Conservation (phyloP, 2,888 invertebrate genomes). For the Protonemura montana region DNA sequence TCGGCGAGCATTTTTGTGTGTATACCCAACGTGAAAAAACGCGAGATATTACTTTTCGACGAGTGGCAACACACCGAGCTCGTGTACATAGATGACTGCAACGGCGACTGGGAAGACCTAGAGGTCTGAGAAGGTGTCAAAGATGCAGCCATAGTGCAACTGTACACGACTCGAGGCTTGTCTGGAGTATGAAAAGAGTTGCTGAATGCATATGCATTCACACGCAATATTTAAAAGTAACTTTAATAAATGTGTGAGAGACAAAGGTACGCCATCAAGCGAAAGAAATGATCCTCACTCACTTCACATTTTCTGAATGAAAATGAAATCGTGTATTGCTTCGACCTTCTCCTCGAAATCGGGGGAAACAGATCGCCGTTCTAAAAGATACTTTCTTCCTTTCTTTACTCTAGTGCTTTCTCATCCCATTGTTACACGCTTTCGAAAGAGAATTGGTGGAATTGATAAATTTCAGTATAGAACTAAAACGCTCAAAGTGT, state of each 20-base stretch:
- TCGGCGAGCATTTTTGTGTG: not conserved
- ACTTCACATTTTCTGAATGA: not conserved
- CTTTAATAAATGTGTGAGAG: not conserved
- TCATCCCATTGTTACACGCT: slow-evolving; percentile 14
- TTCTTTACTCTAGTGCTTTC: slow-evolving; percentile 22
- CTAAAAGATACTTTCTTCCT: not conserved
- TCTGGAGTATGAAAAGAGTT: not conserved
- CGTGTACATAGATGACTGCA: not conserved
- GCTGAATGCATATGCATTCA: not conserved
- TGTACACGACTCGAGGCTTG: not conserved
- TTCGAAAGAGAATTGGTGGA: slow-evolving; percentile 30
- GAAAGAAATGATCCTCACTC: not conserved
- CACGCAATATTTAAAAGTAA: not conserved
- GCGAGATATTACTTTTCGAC: not conserved
- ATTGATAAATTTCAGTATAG: slow-evolving; percentile 30
- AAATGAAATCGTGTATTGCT: not conserved
- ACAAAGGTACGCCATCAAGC: not conserved
- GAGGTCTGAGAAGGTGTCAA: not conserved
- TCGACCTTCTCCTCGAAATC: not conserved
- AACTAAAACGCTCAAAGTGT: slow-evolving; percentile 2
- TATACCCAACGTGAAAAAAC: not conserved
- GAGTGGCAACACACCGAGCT: not conserved
- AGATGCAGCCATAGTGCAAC: not conserved
- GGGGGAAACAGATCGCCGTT: not conserved
- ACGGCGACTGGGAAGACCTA: not conserved